These are phyloP conservation scores for Drosophila engyochracea DNA, from an alignment of 2,888 invertebrate genomes.

Conservation along the genomic window DNA sequence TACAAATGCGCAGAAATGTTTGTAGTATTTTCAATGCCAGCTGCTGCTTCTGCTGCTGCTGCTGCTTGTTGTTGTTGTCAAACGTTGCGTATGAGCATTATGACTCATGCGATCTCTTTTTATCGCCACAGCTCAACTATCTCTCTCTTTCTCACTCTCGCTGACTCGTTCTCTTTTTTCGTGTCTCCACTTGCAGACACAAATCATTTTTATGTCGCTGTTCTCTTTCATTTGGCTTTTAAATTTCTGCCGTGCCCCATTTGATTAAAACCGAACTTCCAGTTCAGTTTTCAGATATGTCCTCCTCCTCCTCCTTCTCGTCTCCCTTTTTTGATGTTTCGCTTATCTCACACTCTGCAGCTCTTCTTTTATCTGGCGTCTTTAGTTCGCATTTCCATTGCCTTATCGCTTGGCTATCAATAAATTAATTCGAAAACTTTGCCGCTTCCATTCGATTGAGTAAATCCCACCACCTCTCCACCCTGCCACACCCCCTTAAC, in stretches of 20 bases:
- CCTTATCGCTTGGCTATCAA: constrained; percentile 74
- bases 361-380: constrained; percentile 7
- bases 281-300: constrained; percentile 3
- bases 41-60: constrained; percentile 11
- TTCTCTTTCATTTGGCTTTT: constrained; percentile 60
- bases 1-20: constrained; percentile 15
- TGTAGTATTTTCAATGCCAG: constrained; percentile 38
- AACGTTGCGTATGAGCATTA: constrained; percentile 60
- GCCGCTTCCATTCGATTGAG: constrained; percentile 67
- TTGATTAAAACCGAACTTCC: constrained; percentile 65
- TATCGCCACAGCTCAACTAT: not conserved
- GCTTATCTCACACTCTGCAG: constrained; percentile 51
- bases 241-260: constrained; percentile 53
- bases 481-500: not conserved
- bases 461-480: not conserved
- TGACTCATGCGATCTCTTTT: constrained; percentile 38
- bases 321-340: constrained; percentile 32
- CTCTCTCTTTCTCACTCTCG: not conserved
- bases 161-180: not conserved
- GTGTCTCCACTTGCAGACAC: constrained; percentile 21
- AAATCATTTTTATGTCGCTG: constrained; percentile 69
- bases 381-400: constrained; percentile 40
- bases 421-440: constrained; percentile 82
- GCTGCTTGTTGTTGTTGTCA: constrained; percentile 25
- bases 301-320: not conserved